A percentile compares a stretch with the other conserved stretches of the same genome.
Conservation (phyloP, 2,888 invertebrate species). For the Temnothorax rugatulus region DNA sequence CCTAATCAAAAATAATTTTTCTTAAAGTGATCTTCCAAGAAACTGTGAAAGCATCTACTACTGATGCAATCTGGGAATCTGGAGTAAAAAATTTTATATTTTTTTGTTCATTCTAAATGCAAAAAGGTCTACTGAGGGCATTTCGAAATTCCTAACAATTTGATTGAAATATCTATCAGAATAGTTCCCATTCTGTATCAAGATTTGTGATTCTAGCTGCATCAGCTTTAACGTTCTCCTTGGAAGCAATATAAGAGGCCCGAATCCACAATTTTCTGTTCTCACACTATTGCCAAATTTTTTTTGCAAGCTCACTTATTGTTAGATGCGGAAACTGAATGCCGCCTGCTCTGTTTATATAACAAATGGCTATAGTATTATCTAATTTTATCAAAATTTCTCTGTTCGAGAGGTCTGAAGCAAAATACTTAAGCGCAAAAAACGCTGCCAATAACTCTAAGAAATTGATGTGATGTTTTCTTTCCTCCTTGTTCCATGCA, state of each 20-base stretch:
- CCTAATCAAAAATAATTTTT: slow-evolving; percentile 67
- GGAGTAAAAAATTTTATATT: slow-evolving; percentile 66
- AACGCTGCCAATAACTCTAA: slow-evolving; percentile 5
- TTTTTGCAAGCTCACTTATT: not conserved
- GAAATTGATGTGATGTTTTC: slow-evolving; percentile 1
- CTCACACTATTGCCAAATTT: slow-evolving; percentile 73
- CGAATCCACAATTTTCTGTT: slow-evolving; percentile 66
- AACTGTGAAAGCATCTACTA: slow-evolving; percentile 61
- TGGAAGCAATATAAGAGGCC: slow-evolving; percentile 66
- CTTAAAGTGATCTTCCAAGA: slow-evolving; percentile 58
- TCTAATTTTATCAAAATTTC: slow-evolving; percentile 8
- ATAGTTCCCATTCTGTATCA: slow-evolving; percentile 68
- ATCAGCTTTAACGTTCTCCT: slow-evolving; percentile 67
- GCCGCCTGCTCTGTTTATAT: not conserved
- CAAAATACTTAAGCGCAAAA: slow-evolving; percentile 21
- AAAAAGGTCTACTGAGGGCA: slow-evolving; percentile 67
- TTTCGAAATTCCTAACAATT: slow-evolving; percentile 58
- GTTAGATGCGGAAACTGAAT: not conserved
- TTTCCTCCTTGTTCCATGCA: not conserved
- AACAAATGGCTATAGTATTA: slow-evolving; percentile 7
- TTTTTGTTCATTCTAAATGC: slow-evolving; percentile 68
- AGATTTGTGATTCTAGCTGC: slow-evolving; percentile 61
- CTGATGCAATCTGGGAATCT: slow-evolving; percentile 57
- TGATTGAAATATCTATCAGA: slow-evolving; percentile 52
- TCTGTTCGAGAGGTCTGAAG: not conserved